Percentiles rank a stretch among this genome's conserved stretches.
Evolutionary conservation across 2,797 vertebrate species (phyloP).

Genomic region (Tauraco hartlaubi): DNA sequence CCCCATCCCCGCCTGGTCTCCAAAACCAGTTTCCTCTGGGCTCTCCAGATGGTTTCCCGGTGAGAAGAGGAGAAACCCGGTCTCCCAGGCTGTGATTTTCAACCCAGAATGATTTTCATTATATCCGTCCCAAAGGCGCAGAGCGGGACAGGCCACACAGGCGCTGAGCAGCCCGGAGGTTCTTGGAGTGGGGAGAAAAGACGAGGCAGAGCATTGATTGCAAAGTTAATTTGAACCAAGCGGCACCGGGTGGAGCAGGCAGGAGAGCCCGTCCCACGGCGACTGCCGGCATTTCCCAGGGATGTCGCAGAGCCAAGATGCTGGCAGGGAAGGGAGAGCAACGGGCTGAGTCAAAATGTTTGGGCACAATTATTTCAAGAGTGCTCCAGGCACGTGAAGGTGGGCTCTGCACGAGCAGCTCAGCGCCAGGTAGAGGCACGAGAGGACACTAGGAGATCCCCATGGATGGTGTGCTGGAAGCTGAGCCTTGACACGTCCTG

Average conservation of each 20-base stretch:
- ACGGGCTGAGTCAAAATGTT: neutral
- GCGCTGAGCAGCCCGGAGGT: neutral
- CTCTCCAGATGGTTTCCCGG: neutral
- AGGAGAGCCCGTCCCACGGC: constrained; percentile 24
- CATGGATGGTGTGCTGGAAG: neutral
- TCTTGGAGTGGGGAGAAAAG: constrained; percentile 39
- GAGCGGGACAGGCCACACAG: constrained; percentile 49
- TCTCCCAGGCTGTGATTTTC: constrained; percentile 25
- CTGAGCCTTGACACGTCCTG: neutral
- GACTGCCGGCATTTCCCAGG: constrained; percentile 4
- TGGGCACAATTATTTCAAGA: neutral
- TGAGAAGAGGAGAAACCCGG: neutral
- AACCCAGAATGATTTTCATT: constrained; percentile 38
- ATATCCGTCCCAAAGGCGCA: neutral
- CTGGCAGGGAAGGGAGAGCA: constrained; percentile 14
- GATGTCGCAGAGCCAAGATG: neutral
- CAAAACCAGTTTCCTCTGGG: constrained; percentile 4
- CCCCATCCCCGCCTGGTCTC: neutral
- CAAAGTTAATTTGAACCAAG: constrained; percentile 60
- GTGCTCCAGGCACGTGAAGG: neutral
- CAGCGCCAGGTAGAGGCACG: fast-evolving
- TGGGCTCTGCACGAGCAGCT: neutral
- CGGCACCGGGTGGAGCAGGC: neutral
- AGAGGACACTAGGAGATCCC: neutral
- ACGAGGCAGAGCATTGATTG: neutral